Evolutionary conservation across 2,888 invertebrate genomes (phyloP).

Genomic region (Hypsopygia costalis): DNA sequence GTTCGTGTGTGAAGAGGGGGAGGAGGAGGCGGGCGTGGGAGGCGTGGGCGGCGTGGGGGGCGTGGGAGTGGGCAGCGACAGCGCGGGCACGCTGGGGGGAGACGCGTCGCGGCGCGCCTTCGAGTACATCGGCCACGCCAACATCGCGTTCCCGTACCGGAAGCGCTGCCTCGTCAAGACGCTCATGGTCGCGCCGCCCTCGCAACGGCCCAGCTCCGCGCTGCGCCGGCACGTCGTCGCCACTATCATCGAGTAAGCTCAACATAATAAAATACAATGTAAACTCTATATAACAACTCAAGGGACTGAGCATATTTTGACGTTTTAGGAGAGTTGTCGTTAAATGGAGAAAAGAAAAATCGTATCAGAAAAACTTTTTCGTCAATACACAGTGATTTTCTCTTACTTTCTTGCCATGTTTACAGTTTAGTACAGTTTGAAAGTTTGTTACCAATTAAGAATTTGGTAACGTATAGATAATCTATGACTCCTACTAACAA

Average conservation of each 20-base stretch:
- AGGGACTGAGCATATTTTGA: too few species aligned
- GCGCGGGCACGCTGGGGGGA: slow-evolving; percentile 25
- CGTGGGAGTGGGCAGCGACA: slow-evolving; percentile 15
- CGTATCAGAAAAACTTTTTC: too few species aligned
- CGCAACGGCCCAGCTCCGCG: slow-evolving; percentile 89
- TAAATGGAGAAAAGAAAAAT: too few species aligned
- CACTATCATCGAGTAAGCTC: slow-evolving; percentile 90
- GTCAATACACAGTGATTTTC: too few species aligned
- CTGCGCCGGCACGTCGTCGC: slow-evolving; percentile 90
- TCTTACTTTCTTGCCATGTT: too few species aligned
- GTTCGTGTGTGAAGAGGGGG: slow-evolving; percentile 94
- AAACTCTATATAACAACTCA: too few species aligned
- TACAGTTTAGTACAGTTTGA: too few species aligned
- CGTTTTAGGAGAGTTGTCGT: too few species aligned
- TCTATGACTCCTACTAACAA: too few species aligned
- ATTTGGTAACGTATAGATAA: too few species aligned
- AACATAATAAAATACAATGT: too few species aligned
- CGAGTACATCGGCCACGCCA: slow-evolving; percentile 63
- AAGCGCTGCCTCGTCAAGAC: slow-evolving; percentile 92
- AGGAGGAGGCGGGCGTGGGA: slow-evolving; percentile 84
- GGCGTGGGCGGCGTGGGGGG: slow-evolving; percentile 43
- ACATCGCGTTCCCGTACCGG: slow-evolving; percentile 82
- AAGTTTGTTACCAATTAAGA: too few species aligned
- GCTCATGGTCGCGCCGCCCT: slow-evolving; percentile 90
- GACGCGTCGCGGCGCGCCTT: slow-evolving; percentile 59